Percentiles rank a stretch among this genome's conserved stretches.
Conservation (phyloP, 2,888 invertebrate species). For the Zaprionus obscuricornis region DNA sequence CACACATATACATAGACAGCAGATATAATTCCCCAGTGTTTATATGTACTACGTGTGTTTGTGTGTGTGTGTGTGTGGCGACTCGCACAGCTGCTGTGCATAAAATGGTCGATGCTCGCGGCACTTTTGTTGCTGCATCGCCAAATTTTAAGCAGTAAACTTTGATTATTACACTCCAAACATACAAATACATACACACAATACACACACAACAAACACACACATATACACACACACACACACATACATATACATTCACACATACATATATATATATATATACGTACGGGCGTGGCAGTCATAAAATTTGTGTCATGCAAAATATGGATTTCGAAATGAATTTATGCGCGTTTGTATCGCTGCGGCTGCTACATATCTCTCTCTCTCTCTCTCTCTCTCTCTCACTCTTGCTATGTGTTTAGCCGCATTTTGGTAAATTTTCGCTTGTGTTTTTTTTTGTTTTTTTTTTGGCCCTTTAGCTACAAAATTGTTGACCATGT, state of each 20-base stretch:
- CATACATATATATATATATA: not conserved
- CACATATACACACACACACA: not conserved
- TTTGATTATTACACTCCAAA: slow-evolving; percentile 51
- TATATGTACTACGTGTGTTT: too few species aligned
- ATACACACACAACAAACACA: not conserved
- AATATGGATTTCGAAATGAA: slow-evolving; percentile 65
- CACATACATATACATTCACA: not conserved
- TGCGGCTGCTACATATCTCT: slow-evolving; percentile 25
- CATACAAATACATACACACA: slow-evolving; percentile 2
- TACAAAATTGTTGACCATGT: slow-evolving; percentile 35
- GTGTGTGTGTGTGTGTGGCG: too few species aligned
- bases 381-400: rapidly evolving
- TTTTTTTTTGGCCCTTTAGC: slow-evolving; percentile 1
- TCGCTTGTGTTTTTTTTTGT: slow-evolving; percentile 32
- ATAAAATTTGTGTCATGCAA: slow-evolving; percentile 61
- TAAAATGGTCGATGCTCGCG: slow-evolving; percentile 32
- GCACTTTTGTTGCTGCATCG: slow-evolving; percentile 44
- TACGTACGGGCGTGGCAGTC: slow-evolving; percentile 36
- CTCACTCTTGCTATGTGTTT: slow-evolving; percentile 7
- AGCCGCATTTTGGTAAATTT: slow-evolving; percentile 45
- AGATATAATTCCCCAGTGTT: not conserved
- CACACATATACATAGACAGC: slow-evolving; percentile 1
- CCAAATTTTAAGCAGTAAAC: slow-evolving; percentile 62
- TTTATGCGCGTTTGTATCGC: slow-evolving; percentile 57
- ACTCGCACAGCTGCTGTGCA: slow-evolving; percentile 32